Percentiles rank a stretch among this genome's conserved stretches.
phyloP scores from a whole-genome alignment of 2,113 vertebrate species.

The Recurvirostra avosetta region DNA sequence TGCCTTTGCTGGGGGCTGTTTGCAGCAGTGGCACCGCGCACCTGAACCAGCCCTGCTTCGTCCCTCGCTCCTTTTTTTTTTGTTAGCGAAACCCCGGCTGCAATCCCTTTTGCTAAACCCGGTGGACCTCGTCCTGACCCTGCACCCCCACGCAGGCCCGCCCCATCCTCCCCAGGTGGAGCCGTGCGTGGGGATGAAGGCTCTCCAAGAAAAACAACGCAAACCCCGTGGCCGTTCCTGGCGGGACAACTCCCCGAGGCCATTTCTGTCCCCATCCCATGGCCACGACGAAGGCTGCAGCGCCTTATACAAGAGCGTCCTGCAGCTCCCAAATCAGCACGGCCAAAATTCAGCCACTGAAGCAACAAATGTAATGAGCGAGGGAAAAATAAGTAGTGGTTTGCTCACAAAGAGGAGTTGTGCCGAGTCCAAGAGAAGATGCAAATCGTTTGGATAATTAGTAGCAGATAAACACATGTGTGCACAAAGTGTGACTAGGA shows the following conservation, averaged over 20 bases:
- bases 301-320: accelerated
- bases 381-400: not conserved
- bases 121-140: accelerated
- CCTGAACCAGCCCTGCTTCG: not conserved
- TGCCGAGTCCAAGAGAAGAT: not conserved
- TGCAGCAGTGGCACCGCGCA: accelerated
- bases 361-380: accelerated
- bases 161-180: accelerated
- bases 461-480: not conserved
- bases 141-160: accelerated
- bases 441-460: not conserved
- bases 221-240: accelerated
- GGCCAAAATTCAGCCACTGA: accelerated
- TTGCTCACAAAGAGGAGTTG: not conserved
- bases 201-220: not conserved
- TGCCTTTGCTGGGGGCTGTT: not conserved
- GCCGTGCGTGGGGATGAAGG: accelerated
- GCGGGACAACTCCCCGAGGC: not conserved
- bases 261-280: not conserved
- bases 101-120: not conserved
- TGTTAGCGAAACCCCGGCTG: not conserved
- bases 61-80: accelerated
- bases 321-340: not conserved
- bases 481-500: accelerated
- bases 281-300: no score